These are phyloP conservation scores for Lemur catta DNA, from an alignment of 2,797 vertebrate species.

Conservation along the genomic window DNA sequence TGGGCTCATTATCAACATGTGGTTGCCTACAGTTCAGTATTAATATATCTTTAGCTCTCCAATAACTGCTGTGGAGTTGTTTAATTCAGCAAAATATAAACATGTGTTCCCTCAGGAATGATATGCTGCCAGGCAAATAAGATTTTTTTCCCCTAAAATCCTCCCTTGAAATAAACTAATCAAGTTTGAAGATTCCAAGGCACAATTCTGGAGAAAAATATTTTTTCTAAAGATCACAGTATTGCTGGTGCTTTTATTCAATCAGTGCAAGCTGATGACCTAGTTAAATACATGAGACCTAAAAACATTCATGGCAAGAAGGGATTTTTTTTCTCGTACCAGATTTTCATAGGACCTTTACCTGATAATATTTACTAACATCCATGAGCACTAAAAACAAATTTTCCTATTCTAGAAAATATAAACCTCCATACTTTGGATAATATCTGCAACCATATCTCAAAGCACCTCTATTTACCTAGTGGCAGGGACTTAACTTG, in stretches of 20 bases:
- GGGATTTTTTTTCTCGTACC: neutral
- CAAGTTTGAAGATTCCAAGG: slow-evolving; percentile 13
- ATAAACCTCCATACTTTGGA: neutral
- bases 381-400: neutral
- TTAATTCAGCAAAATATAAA: slow-evolving; percentile 81
- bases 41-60: slow-evolving; percentile 75
- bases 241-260: neutral
- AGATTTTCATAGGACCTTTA: neutral
- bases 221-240: slow-evolving; percentile 40
- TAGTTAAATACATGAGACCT: neutral
- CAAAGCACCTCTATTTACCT: neutral
- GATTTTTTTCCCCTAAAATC: neutral
- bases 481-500: neutral
- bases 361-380: slow-evolving; percentile 9
- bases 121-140: slow-evolving; percentile 67
- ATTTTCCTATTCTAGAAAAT: neutral
- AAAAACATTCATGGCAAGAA: slow-evolving; percentile 1
- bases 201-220: neutral
- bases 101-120: slow-evolving; percentile 71
- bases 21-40: slow-evolving; percentile 79
- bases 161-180: slow-evolving; percentile 62
- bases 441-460: neutral
- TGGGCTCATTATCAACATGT: slow-evolving; percentile 84
- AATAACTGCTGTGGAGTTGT: slow-evolving; percentile 59
- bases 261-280: neutral